A percentile compares a stretch with the other conserved stretches of the same genome.
These are phyloP conservation scores for Metopolophium dirhodum DNA, from an alignment of 1,140 invertebrate species.

Conservation along the genomic window DNA sequence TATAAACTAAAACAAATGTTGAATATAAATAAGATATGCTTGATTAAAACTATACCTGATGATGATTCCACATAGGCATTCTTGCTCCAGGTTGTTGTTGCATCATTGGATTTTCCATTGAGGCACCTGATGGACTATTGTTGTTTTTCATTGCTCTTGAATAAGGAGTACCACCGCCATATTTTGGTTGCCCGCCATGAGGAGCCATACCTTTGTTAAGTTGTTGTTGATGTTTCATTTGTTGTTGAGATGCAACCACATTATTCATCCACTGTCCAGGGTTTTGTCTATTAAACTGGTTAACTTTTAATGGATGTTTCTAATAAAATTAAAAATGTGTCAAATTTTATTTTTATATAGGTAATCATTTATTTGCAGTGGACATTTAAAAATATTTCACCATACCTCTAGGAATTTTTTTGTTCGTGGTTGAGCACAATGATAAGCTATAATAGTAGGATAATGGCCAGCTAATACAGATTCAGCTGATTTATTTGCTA, in stretches of 20 bases:
- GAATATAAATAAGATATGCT: neutral
- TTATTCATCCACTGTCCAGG: conserved; percentile 82
- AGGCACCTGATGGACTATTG: conserved; percentile 52
- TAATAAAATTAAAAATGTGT: conserved; percentile 63
- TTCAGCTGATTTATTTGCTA: conserved; percentile 95
- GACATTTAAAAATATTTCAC: neutral
- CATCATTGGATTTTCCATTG: conserved; percentile 57
- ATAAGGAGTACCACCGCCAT: conserved; percentile 59
- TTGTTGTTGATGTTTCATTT: conserved; percentile 68
- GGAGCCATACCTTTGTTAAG: conserved; percentile 65
- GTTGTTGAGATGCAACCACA: conserved; percentile 68
- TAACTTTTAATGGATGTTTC: conserved; percentile 89
- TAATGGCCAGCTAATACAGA: conserved; percentile 87
- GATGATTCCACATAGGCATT: conserved; percentile 61
- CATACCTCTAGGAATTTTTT: conserved; percentile 91
- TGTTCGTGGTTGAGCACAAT: conserved; percentile 92
- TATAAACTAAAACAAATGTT: neutral
- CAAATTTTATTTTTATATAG: neutral
- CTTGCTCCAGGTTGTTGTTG: conserved; percentile 53
- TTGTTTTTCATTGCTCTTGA: conserved; percentile 58
- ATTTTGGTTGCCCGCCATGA: conserved; percentile 59
- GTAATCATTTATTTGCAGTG: neutral
- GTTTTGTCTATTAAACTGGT: conserved; percentile 82
- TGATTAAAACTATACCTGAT: neutral
- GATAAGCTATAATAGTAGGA: conserved; percentile 91